phyloP scores from a whole-genome alignment of 2,888 invertebrate genomes.

The Papilio demoleus region DNA sequence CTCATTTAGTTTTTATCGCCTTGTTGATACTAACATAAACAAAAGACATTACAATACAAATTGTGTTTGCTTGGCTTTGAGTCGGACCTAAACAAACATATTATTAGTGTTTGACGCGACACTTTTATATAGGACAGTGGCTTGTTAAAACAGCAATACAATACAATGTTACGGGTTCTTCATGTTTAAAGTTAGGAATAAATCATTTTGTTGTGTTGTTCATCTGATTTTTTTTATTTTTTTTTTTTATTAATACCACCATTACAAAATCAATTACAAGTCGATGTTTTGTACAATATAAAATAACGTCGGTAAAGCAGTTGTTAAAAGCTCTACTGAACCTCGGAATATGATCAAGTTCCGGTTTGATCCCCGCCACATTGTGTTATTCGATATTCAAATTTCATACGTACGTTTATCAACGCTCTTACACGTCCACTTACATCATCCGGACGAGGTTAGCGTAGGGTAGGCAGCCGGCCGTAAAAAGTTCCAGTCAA shows the following conservation, averaged over 20 bases:
- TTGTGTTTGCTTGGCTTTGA: constrained; percentile 8
- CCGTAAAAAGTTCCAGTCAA: no score
- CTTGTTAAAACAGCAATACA: not conserved
- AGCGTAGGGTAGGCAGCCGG: no score
- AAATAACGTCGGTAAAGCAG: no score
- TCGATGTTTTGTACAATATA: no score
- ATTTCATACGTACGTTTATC: no score
- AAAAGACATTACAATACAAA: constrained; percentile 12
- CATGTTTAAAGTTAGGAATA: not conserved
- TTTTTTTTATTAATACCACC: no score
- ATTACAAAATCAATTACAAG: no score
- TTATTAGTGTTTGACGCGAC: constrained; percentile 20
- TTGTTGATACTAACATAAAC: constrained; percentile 17
- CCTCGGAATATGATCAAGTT: not conserved
- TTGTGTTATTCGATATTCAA: no score
- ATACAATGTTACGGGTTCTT: not conserved
- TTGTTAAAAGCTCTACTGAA: not conserved
- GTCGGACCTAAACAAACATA: constrained; percentile 19
- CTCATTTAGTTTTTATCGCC: constrained; percentile 33
- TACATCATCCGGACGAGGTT: no score
- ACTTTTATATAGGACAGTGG: constrained; percentile 18
- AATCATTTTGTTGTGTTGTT: not conserved
- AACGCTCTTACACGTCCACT: no score
- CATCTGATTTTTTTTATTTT: no score
- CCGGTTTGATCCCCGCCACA: no score